These are phyloP conservation scores for Neodiprion pinetum DNA, from an alignment of 1,140 invertebrate species.

Conservation along the genomic window DNA sequence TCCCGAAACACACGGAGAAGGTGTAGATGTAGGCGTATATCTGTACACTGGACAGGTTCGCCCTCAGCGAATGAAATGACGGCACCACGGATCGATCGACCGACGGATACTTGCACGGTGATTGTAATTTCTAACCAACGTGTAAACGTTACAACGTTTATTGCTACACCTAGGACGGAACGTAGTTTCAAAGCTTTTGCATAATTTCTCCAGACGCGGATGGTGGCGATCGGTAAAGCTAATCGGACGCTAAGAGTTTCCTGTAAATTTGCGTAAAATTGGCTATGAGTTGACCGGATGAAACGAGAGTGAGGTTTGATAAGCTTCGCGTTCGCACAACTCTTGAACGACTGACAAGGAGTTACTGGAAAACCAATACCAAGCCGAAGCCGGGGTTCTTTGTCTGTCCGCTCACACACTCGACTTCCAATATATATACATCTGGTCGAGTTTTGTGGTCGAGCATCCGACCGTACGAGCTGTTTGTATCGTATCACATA, in stretches of 20 bases:
- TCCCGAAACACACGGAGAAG: background rate
- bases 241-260: too few relatives aligned
- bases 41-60: too few relatives aligned
- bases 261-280: too few relatives aligned
- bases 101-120: background rate
- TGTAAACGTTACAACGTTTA: too few relatives aligned
- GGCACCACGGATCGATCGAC: background rate
- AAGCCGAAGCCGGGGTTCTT: constrained; percentile 31
- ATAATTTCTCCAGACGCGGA: too few relatives aligned
- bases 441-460: constrained; percentile 23
- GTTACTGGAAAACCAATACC: constrained; percentile 42
- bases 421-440: constrained; percentile 33
- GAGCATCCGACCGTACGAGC: constrained; percentile 33
- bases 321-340: background rate
- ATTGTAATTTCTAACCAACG: background rate
- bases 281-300: too few relatives aligned
- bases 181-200: too few relatives aligned
- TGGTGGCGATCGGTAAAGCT: too few relatives aligned
- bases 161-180: too few relatives aligned
- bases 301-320: background rate
- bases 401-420: constrained; percentile 32
- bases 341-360: constrained; percentile 16
- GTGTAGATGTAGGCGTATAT: background rate
- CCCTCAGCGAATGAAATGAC: background rate
- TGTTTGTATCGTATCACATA: background rate